Conservation (phyloP, 2,113 vertebrate species). For the Apaloderma vittatum region DNA sequence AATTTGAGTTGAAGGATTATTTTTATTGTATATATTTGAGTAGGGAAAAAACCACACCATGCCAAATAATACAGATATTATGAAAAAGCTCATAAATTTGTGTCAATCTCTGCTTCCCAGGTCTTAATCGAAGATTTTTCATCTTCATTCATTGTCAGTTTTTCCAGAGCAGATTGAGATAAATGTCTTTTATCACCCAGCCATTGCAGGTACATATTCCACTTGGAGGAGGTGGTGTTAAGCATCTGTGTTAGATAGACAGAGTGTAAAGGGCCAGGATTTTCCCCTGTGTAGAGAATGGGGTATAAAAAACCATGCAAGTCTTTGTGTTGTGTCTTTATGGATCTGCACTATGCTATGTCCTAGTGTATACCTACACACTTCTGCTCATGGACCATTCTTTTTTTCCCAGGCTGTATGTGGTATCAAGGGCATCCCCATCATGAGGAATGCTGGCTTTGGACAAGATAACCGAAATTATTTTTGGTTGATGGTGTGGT, state of each 20-base stretch:
- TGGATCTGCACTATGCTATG: neutral
- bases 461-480: neutral
- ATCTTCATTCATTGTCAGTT: slow-evolving; percentile 47
- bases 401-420: neutral
- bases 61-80: slow-evolving; percentile 13
- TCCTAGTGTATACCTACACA: neutral
- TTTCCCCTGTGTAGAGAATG: neutral
- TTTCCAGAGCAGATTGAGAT: slow-evolving; percentile 47
- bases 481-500: neutral
- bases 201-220: slow-evolving; percentile 9
- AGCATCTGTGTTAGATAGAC: neutral
- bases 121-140: slow-evolving; percentile 33
- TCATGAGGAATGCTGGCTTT: neutral
- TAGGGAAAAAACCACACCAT: neutral
- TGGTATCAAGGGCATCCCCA: neutral
- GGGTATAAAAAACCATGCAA: neutral
- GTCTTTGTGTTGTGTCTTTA: neutral
- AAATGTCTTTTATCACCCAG: slow-evolving; percentile 47
- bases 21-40: slow-evolving; percentile 12
- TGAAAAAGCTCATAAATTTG: slow-evolving; percentile 26
- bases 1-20: slow-evolving; percentile 20
- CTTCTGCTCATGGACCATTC: neutral
- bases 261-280: neutral
- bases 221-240: neutral
- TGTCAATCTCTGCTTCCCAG: slow-evolving; percentile 14